Percentiles rank a stretch among this genome's conserved stretches.
These are phyloP conservation scores for Sinocyclocheilus anshuiensis DNA, from an alignment of 2,113 vertebrate species.

Conservation along the genomic window DNA sequence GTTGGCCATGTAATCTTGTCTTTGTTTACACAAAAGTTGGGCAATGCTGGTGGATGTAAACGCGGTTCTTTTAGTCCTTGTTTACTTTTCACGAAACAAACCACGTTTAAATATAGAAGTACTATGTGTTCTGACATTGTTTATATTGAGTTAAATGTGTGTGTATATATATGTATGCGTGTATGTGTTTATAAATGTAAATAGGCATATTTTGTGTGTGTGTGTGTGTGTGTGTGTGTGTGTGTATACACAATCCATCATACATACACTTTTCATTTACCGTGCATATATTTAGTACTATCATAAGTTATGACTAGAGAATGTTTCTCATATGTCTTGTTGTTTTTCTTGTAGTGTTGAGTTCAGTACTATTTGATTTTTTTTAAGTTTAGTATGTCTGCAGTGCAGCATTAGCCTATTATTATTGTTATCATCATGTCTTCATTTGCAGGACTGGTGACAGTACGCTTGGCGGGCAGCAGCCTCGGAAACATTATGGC, in stretches of 20 bases:
- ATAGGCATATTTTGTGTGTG: too few species aligned
- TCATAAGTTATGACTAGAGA: not conserved
- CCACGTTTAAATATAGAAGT: not conserved
- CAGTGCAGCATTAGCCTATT: not conserved
- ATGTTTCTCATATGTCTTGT: not conserved
- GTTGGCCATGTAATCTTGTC: not conserved
- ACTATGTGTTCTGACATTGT: not conserved
- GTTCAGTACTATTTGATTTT: not conserved
- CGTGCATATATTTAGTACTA: not conserved
- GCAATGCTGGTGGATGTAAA: not conserved
- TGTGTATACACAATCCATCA: too few species aligned
- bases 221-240: too few species aligned
- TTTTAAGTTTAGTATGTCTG: not conserved
- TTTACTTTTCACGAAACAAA: not conserved
- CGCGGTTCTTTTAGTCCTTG: too few species aligned
- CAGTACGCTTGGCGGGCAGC: conserved; percentile 81
- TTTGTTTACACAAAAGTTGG: conserved; percentile 14
- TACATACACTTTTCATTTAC: not conserved
- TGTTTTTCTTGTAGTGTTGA: not conserved
- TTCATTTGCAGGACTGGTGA: conserved; percentile 68
- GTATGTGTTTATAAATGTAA: too few species aligned
- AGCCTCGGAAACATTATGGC: conserved; percentile 88
- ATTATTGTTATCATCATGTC: not conserved
- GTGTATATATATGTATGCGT: not conserved
- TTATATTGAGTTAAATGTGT: not conserved